A percentile compares a stretch with the other conserved stretches of the same genome.
Conservation (phyloP, 2,888 invertebrate species). For the Lepidocyrtinus sp. region DNA sequence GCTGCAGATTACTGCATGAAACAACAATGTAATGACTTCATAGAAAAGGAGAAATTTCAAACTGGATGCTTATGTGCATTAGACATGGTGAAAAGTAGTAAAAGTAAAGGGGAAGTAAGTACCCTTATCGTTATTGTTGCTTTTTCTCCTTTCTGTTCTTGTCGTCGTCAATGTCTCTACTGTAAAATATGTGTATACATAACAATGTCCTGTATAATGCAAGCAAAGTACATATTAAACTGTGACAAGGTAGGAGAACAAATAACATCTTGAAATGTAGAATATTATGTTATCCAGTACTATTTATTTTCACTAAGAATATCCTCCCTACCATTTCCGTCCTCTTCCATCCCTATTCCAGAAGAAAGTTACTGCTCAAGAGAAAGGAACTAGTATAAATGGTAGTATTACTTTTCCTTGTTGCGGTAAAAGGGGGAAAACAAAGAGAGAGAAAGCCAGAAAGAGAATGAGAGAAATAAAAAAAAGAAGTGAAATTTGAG, state of each 20-base stretch:
- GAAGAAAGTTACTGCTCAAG: neutral
- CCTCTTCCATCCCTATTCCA: neutral
- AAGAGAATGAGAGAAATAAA: slow-evolving; percentile 18
- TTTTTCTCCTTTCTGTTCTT: neutral
- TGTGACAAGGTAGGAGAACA: slow-evolving; percentile 5
- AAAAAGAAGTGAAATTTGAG: slow-evolving; percentile 21
- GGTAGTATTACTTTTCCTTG: slow-evolving; percentile 33
- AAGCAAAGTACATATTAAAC: slow-evolving; percentile 5
- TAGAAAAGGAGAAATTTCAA: neutral
- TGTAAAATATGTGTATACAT: slow-evolving; percentile 36
- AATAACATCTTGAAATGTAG: slow-evolving; percentile 33
- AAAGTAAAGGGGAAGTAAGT: neutral
- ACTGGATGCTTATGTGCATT: neutral
- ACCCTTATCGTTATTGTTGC: slow-evolving; percentile 20
- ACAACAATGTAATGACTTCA: neutral
- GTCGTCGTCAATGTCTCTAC: slow-evolving; percentile 23
- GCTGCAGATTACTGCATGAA: slow-evolving; percentile 29
- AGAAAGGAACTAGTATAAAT: neutral
- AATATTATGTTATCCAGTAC: slow-evolving; percentile 33
- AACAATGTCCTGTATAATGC: neutral
- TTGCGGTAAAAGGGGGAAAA: neutral
- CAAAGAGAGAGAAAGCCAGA: neutral
- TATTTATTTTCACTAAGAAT: slow-evolving; percentile 44
- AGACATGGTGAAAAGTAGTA: neutral
- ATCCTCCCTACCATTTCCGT: slow-evolving; percentile 8